Evolutionary conservation across 35 echinoderm and acorn worm species (phyloP), one percentile per base, ranked within the genome.

Genomic region (Eucidaris tribuloides): DNA sequence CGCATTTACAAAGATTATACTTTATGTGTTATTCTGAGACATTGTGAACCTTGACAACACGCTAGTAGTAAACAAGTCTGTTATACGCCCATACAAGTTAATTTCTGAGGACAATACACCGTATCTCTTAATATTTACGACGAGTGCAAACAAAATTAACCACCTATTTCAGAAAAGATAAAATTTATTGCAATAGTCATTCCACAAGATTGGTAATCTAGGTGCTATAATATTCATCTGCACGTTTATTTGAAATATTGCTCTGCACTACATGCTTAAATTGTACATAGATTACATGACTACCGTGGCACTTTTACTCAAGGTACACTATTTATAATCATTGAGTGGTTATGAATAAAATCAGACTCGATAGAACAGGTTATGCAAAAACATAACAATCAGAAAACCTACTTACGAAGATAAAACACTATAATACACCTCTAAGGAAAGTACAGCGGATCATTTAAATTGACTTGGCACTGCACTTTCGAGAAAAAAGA

Each of bases 141-240:
- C 44, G 20, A 74, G n/a, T 42, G 68, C 40, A 74, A 74, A 74
- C 68, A 74, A 74, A 74, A 74, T 74, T 74, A 74, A 74, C 35
- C n/a, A 20, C 68, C 33, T 36, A 74, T 74, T 9, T 42, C 68
- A 74, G n/a, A n/a, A n/a, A 74, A 74, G 68, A 74, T 74, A 74
- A 74, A 40, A 74, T 74, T 74, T 74, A 74, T 74, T 41, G 68
- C 68, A 6, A 74, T 7, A 74, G 35, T 74, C 38, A 74, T 74
- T 74, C 68, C 68, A 74, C 24, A 44, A 74, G 38, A 22, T 35
- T 74, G 24, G 41, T 74, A 74, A 74, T 74, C 44, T 33, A 22
- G 14, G 41, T 27, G 28, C 37, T 40, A 42, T 74, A 74, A 42
- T 42, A 42, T 36, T 74, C 37, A 22, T 27, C 44, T 74, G 44